Evolutionary conservation across 2,113 vertebrate species (phyloP).

Genomic region (Lophotis ruficrista): DNA sequence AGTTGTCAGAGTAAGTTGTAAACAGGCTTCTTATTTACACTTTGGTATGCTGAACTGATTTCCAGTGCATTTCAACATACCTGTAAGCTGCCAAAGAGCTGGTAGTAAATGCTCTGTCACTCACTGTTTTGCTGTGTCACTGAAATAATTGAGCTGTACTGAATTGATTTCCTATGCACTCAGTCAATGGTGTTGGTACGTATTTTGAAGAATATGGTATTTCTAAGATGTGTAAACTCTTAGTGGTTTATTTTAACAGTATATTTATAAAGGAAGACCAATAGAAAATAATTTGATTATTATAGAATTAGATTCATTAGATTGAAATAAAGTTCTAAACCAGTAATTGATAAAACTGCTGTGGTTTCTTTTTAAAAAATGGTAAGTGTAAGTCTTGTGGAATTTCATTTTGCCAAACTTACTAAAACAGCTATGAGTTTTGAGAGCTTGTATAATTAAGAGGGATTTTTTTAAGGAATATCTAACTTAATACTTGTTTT

Average conservation of each 20-base stretch:
- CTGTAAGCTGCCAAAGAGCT: background rate
- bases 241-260: background rate
- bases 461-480: background rate
- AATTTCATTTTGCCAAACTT: background rate
- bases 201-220: background rate
- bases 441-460: background rate
- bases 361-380: background rate
- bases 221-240: background rate
- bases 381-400: background rate
- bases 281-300: background rate
- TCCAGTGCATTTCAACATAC: background rate
- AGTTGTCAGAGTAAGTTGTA: background rate
- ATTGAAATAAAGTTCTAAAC: background rate
- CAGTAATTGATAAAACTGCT: background rate
- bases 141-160: background rate
- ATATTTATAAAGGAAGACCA: background rate
- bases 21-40: background rate
- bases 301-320: background rate
- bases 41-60: background rate
- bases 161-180: background rate
- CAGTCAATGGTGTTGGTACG: background rate
- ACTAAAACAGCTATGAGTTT: background rate
- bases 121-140: background rate
- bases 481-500: background rate
- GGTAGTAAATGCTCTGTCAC: background rate